Evolutionary conservation across 1,140 invertebrate species (phyloP).

Genomic region (Pristionchus pacificus): DNA sequence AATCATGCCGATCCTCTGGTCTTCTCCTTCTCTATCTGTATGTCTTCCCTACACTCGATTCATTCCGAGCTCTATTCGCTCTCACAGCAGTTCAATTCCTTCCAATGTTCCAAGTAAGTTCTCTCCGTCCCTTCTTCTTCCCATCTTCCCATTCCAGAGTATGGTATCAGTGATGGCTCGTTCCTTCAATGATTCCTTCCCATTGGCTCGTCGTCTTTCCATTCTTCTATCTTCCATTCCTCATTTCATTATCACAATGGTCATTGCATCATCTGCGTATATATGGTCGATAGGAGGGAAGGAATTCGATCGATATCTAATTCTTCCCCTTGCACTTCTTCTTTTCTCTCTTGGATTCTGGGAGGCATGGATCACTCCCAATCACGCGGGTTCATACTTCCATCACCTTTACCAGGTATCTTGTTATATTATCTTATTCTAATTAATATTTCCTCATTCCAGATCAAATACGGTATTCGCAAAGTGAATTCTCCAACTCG

Average conservation of each 20-base stretch:
- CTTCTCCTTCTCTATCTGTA: conserved; percentile 15
- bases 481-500: conserved; percentile 42
- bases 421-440: not conserved
- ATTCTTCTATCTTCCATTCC: conserved; percentile 20
- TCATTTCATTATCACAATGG: conserved; percentile 17
- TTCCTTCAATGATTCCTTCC: conserved; percentile 17
- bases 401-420: conserved; percentile 39
- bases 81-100: conserved; percentile 1
- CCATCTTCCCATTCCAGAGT: conserved; percentile 21
- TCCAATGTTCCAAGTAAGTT: conserved; percentile 24
- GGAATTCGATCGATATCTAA: conserved; percentile 2
- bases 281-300: conserved; percentile 26
- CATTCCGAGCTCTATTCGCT: not conserved
- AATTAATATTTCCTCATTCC: conserved; percentile 13
- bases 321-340: conserved; percentile 35
- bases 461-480: conserved; percentile 51
- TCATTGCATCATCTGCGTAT: conserved; percentile 12
- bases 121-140: conserved; percentile 31
- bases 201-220: conserved; percentile 10
- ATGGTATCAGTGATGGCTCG: not conserved
- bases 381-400: conserved; percentile 36
- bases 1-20: conserved; percentile 40
- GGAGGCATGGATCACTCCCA: conserved; percentile 45
- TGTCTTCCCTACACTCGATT: conserved; percentile 2
- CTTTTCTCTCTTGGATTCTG: conserved; percentile 47